Conservation (phyloP, 37 sponge, comb jelly and placozoan genomes). For the Chondrilla cf. caribensis region DNA sequence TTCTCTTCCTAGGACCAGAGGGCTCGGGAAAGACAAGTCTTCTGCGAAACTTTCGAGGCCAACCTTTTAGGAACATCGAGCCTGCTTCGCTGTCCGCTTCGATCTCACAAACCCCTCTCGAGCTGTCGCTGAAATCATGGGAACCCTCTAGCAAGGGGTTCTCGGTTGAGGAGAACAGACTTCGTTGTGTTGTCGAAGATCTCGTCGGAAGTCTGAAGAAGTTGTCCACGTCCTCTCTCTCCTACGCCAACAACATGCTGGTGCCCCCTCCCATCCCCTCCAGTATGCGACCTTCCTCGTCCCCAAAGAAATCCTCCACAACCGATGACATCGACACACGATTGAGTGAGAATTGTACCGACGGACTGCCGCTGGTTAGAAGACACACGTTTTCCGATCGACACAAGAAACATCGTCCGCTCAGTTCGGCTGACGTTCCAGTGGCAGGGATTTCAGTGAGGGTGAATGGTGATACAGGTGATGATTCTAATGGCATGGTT, state of each 20-base stretch:
- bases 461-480: too few species aligned
- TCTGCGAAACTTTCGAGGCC: slow-evolving; percentile 37
- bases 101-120: slow-evolving; percentile 2
- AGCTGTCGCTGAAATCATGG: slow-evolving; percentile 33
- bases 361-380: not conserved
- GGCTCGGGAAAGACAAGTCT: slow-evolving; percentile 85
- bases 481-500: too few species aligned
- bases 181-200: slow-evolving; percentile 49
- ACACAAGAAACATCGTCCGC: not conserved
- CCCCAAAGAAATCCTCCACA: not conserved
- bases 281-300: not conserved
- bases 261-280: not conserved
- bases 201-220: slow-evolving; percentile 36
- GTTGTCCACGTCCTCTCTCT: not conserved
- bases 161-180: slow-evolving; percentile 55
- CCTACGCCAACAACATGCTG: not conserved
- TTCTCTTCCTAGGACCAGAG: slow-evolving; percentile 56
- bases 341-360: not conserved
- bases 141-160: slow-evolving; percentile 13
- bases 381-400: not conserved
- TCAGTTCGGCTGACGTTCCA: not conserved
- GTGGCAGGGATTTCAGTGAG: too few species aligned
- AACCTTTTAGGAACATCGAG: slow-evolving; percentile 52
- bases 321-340: not conserved
- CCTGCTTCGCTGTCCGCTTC: slow-evolving; percentile 15